phyloP scores from a whole-genome alignment of 30 jellyfish, hydroid and myxozoan species.

The Hydractinia symbiolongicarpus region DNA sequence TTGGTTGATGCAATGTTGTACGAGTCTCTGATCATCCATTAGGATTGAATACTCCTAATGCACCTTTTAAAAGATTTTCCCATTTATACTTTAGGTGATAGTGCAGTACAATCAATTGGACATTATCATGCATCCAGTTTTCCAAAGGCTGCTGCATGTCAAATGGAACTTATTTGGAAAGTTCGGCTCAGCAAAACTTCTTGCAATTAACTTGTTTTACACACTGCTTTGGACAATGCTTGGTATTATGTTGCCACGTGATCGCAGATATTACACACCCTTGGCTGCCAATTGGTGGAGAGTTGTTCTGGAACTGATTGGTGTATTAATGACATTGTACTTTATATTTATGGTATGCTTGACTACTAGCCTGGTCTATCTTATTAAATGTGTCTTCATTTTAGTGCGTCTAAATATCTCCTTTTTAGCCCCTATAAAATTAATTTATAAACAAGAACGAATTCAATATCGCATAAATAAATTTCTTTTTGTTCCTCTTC shows the following conservation, averaged over 20 bases:
- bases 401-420: too few relatives aligned
- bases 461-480: too few relatives aligned
- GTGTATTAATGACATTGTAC: constrained; percentile 60
- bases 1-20: too few relatives aligned
- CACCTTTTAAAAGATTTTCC: too few relatives aligned
- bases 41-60: too few relatives aligned
- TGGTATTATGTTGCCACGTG: constrained; percentile 81
- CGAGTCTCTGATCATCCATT: too few relatives aligned
- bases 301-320: constrained; percentile 66
- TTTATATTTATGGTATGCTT: constrained; percentile 74
- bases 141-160: constrained; percentile 82
- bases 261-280: constrained; percentile 64
- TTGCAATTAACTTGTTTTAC: constrained; percentile 66
- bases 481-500: too few relatives aligned
- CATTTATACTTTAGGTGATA: constrained; percentile 44
- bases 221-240: constrained; percentile 87
- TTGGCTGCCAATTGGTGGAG: constrained; percentile 70
- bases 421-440: too few relatives aligned
- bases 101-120: constrained; percentile 88
- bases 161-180: constrained; percentile 89
- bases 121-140: constrained; percentile 88
- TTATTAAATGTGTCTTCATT: too few relatives aligned
- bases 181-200: constrained; percentile 55
- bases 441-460: too few relatives aligned
- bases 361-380: too few relatives aligned